These are phyloP conservation scores for Odontocolon sp. DNA, from an alignment of 2,888 invertebrate genomes.

Conservation along the genomic window DNA sequence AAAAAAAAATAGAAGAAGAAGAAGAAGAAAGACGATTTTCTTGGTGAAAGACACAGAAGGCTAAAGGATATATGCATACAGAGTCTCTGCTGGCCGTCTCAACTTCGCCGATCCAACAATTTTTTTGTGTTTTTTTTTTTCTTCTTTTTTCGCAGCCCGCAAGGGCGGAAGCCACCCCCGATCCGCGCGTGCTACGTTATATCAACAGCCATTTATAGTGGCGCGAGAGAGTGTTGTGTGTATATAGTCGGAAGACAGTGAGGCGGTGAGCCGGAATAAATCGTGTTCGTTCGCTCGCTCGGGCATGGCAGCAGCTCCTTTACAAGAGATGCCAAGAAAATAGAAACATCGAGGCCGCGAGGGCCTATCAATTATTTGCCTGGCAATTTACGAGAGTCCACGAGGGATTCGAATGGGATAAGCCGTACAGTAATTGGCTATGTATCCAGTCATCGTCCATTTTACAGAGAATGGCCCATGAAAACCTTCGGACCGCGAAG, in stretches of 20 bases:
- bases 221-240: neutral
- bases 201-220: constrained; percentile 57
- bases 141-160: neutral
- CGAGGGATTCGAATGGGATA: no score
- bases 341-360: constrained; percentile 77
- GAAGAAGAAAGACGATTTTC: constrained; percentile 18
- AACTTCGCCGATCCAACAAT: constrained; percentile 14
- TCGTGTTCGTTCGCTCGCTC: constrained; percentile 63
- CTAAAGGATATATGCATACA: constrained; percentile 12
- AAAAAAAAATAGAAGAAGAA: neutral
- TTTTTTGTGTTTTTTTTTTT: constrained; percentile 27
- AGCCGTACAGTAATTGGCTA: no score
- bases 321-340: constrained; percentile 75
- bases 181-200: constrained; percentile 34
- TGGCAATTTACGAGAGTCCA: constrained; percentile 74
- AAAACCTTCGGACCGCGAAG: neutral
- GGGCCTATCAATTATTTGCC: constrained; percentile 79
- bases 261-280: constrained; percentile 80
- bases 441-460: neutral
- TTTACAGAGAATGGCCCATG: neutral
- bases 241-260: constrained; percentile 45
- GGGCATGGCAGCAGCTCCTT: constrained; percentile 69
- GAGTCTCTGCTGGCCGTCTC: neutral
- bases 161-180: constrained; percentile 33
- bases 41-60: constrained; percentile 9